These are phyloP conservation scores for Pardalotus punctatus DNA, from an alignment of 2,113 vertebrate genomes.

Conservation along the genomic window DNA sequence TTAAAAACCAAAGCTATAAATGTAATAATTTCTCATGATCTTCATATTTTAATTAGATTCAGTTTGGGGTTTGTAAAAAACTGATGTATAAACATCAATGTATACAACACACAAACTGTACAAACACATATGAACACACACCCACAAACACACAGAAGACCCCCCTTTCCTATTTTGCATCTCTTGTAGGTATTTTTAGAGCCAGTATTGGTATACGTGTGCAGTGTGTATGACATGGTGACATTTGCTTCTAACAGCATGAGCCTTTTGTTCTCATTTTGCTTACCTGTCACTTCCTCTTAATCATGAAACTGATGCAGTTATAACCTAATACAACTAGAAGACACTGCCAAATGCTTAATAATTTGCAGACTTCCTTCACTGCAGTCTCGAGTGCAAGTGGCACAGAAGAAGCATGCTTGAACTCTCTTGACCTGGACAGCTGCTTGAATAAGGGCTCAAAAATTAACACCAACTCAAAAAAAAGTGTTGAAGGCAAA, in stretches of 20 bases:
- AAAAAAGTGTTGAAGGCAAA: background rate
- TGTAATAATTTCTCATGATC: background rate
- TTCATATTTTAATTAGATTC: background rate
- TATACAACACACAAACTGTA: background rate
- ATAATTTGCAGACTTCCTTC: background rate
- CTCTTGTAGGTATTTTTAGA: background rate
- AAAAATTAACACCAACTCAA: background rate
- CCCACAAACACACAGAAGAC: background rate
- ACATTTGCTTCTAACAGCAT: constrained; percentile 38
- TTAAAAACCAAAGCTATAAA: background rate
- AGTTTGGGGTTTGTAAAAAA: background rate
- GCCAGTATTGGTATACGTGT: accelerated
- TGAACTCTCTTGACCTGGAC: background rate
- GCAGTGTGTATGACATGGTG: background rate
- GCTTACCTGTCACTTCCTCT: constrained; percentile 42
- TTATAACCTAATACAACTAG: constrained; percentile 8
- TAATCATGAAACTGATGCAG: background rate
- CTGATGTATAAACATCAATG: background rate
- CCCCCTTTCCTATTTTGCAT: background rate
- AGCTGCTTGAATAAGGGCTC: constrained; percentile 15
- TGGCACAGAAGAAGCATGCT: background rate
- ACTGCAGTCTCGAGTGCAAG: background rate
- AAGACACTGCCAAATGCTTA: constrained; percentile 22
- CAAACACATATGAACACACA: background rate
- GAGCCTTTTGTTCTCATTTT: constrained; percentile 50